Evolutionary conservation across 2,797 vertebrate genomes (phyloP).

Genomic region (Melanotaenia parkinsoni): DNA sequence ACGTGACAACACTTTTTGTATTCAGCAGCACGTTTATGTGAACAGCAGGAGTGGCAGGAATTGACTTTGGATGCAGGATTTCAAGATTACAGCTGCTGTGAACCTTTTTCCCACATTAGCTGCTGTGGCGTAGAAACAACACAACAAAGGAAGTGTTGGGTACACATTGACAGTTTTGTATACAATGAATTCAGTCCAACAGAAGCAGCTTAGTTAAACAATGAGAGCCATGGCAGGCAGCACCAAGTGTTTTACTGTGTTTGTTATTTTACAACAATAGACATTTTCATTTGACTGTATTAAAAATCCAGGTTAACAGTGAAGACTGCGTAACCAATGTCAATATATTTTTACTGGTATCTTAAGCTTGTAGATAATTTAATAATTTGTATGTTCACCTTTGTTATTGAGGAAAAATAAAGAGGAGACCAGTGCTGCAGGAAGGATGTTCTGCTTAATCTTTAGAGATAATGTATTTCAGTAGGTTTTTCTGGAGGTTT

Average conservation of each 20-base stretch:
- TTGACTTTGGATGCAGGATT: conserved; percentile 36
- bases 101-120: conserved; percentile 22
- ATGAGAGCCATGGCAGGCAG: background rate
- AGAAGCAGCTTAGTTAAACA: conserved; percentile 18
- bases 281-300: background rate
- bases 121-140: conserved; percentile 11
- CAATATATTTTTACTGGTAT: background rate
- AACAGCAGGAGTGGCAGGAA: conserved; percentile 37
- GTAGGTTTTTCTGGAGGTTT: no score
- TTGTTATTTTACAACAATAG: background rate
- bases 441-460: no score
- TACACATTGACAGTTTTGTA: conserved; percentile 14
- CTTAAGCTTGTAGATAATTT: background rate
- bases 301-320: background rate
- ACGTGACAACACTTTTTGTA: conserved; percentile 11
- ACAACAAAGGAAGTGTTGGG: conserved; percentile 21
- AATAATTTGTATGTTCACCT: background rate
- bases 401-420: background rate
- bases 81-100: conserved; percentile 25
- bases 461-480: no score
- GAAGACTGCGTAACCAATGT: background rate
- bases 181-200: conserved; percentile 10
- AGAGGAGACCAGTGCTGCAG: background rate
- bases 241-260: background rate
- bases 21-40: conserved; percentile 8